Base-by-base conservation (phyloP, 1,140 invertebrate species). In the Zelostemma sp. region DNA sequence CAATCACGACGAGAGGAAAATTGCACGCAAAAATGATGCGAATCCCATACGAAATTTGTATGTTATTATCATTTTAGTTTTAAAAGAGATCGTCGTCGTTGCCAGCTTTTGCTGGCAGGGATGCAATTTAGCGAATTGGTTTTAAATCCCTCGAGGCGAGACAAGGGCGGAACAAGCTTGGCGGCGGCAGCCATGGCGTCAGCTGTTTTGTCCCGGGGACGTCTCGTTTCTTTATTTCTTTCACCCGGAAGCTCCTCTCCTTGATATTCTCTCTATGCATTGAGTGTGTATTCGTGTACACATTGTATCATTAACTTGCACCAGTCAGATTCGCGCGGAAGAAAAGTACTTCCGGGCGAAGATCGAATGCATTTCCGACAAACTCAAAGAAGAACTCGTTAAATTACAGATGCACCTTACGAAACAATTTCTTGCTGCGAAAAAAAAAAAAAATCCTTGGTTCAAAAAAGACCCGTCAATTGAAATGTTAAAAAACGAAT, bases 101-200 rank as follows among this genome's bases (percentile, higher is more conserved):
- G 68, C 66, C 73, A 66, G 64, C 70, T 68, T 72, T 70, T 67
- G 68, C 62, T 75, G 72, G 71, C 72, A 68, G 64, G 70, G 73
- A 79, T 81, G 75, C 76, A 84, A 81, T 83, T 81, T 81, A 74
- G 71, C 74, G 73, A 82, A 82, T 83, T 83, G 80, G 81, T 83
- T 82, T 78, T 82, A 78, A 82, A 84, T 81, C 80, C 75, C 75
- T 60, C 69, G 68, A 70, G 73, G 73, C 69, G 69, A 75, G 69
- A 75, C 73, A 72, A 73, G 64, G 70, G 70, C 61, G 69, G 73
- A 73, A 80, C 74, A 64, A 74, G 74, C 63, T 72, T 64, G 73
- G 68, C 67, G 73, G 68, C 67, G 72, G 77, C 78, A 77, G 77
- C 76, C 78, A 81, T 82, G 78, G 78, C 79, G 77, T 81, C 80